These are phyloP conservation scores for Cephus sareptanus DNA, from an alignment of 2,888 invertebrate genomes.

Conservation along the genomic window DNA sequence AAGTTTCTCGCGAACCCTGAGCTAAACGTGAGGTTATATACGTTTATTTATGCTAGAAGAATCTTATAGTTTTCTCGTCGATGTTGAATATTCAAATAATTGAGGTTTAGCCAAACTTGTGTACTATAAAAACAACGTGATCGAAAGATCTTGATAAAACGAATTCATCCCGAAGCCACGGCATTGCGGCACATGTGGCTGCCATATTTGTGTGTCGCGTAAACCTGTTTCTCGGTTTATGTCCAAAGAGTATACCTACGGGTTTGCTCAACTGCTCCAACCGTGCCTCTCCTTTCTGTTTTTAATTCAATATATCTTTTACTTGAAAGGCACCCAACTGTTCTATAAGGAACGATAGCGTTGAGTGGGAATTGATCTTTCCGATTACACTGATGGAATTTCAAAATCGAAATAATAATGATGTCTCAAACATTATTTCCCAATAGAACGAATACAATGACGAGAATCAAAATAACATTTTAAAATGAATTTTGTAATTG, in stretches of 20 bases:
- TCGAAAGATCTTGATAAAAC: not conserved
- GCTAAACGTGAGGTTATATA: too few relatives aligned
- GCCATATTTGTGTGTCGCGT: conserved; percentile 22
- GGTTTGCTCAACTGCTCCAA: not conserved
- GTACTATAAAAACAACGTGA: not conserved
- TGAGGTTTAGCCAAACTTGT: not conserved
- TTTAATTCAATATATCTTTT: not conserved
- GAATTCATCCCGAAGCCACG: not conserved
- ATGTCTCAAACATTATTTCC: not conserved
- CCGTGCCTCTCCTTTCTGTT: not conserved
- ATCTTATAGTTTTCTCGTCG: too few relatives aligned
- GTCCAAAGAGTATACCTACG: conserved; percentile 29
- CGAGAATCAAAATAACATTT: not conserved
- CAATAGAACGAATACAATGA: not conserved
- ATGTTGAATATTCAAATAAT: not conserved
- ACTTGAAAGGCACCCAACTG: not conserved
- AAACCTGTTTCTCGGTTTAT: conserved; percentile 29
- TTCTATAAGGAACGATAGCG: not conserved
- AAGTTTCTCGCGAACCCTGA: too few relatives aligned
- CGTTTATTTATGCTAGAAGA: too few relatives aligned
- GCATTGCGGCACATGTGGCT: conserved; percentile 20
- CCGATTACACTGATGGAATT: not conserved
- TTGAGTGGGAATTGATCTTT: not conserved
- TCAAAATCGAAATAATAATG: not conserved
- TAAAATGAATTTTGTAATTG: not conserved